phyloP scores from a whole-genome alignment of 1,140 invertebrate genomes.

The Pseudoatta argentina region DNA sequence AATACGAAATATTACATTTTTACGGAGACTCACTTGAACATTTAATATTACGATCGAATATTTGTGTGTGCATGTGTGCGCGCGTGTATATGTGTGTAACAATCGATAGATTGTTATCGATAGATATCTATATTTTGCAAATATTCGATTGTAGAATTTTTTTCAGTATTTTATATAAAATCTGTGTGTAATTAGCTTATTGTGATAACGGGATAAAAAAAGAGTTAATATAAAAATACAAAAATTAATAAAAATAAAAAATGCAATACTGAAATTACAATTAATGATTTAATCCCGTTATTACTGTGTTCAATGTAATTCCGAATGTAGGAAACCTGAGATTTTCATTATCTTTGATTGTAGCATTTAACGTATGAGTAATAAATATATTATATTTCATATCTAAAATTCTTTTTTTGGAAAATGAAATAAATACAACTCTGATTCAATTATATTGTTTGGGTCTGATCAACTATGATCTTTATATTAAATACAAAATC shows the following conservation, averaged over 20 bases:
- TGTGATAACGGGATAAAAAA: constrained; percentile 17
- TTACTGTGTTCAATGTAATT: constrained; percentile 22
- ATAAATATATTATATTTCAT: neutral
- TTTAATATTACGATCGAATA: constrained; percentile 25
- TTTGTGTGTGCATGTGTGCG: neutral
- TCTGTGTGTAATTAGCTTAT: constrained; percentile 8
- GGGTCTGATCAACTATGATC: neutral
- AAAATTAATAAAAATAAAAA: constrained; percentile 17
- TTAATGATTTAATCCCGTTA: constrained; percentile 21
- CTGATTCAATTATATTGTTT: neutral
- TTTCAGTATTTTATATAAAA: neutral
- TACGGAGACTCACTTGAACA: neutral
- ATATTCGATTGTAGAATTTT: constrained; percentile 17
- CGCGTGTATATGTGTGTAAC: neutral
- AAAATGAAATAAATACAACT: neutral
- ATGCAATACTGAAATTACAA: neutral
- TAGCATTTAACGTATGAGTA: neutral
- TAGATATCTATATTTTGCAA: neutral
- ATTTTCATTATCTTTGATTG: neutral
- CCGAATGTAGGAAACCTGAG: constrained; percentile 24
- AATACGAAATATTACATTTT: neutral
- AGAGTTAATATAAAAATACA: neutral
- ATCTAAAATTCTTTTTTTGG: neutral
- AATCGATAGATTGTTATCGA: neutral
- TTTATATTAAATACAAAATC: neutral